A percentile compares a stretch with the other conserved stretches of the same genome.
These are phyloP conservation scores for Tortricodes alternella DNA, from an alignment of 2,888 invertebrate species.

Conservation along the genomic window DNA sequence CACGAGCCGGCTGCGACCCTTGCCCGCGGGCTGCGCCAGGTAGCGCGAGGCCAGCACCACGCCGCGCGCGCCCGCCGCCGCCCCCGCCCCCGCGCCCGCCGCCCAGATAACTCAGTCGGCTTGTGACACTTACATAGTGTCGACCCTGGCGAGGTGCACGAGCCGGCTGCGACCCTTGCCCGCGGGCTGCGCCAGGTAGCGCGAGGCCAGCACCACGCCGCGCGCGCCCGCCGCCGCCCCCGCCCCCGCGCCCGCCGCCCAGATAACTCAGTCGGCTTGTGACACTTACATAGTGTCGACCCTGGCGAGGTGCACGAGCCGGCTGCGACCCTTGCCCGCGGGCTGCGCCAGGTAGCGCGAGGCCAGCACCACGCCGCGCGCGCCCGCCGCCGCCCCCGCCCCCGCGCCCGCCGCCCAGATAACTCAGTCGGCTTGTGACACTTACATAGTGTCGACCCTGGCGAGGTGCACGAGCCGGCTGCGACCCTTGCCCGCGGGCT, in stretches of 20 bases:
- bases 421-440: too few relatives aligned
- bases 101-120: too few relatives aligned
- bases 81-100: too few relatives aligned
- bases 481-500: neutral
- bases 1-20: conserved; percentile 89
- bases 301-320: too few relatives aligned
- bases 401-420: too few relatives aligned
- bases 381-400: too few relatives aligned
- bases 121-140: too few relatives aligned
- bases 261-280: too few relatives aligned
- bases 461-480: neutral
- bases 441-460: too few relatives aligned
- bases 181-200: conserved; percentile 93
- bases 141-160: conserved; percentile 84
- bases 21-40: conserved; percentile 93
- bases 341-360: conserved; percentile 93
- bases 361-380: conserved; percentile 84
- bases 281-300: conserved; percentile 80
- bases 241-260: too few relatives aligned
- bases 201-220: conserved; percentile 89
- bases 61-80: conserved; percentile 41
- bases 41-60: conserved; percentile 91
- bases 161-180: conserved; percentile 90
- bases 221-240: conserved; percentile 72
- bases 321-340: too few relatives aligned